Evolutionary conservation across 2,113 vertebrate species (phyloP), one percentile per base, ranked within the genome.

Genomic region (Kobus ellipsiprymnus): DNA sequence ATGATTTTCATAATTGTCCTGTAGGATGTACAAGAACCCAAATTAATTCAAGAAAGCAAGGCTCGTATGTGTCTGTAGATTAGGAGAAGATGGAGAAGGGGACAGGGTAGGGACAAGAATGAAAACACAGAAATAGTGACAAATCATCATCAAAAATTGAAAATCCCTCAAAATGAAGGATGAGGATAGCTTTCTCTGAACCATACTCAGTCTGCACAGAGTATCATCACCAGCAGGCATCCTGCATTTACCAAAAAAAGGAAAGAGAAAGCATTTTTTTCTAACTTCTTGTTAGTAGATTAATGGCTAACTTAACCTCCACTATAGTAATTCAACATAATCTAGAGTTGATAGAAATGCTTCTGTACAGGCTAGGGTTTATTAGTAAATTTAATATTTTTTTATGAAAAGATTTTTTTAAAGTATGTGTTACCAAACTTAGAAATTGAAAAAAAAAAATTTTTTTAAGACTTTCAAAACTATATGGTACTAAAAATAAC

Each of bases 401-500:
- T 21, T 44, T 30, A 81, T 11, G 25, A 88, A 84, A n/a, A 94
- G 29, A n/a, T 64, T 88, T 94, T 97, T 97, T 62, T 57, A 44
- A 96, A 89, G 30, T 36, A 54, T 88, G 67, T 50, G 44, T 55
- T 81, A 87, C 59, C 59, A 89, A 92, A 94, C 30, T 96, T 74
- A 95, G 62, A 93, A 90, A 82, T 36, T 46, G 29, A 50, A 84
- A 74, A 64, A 64, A 64, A 30, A 52, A 54, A 57, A 2, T 29
- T 16, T 25, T 55, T 54, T 52, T n/a, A 87, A 92, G 87, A 40
- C 46, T 87, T 95, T 90, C 64, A 90, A 97, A 97, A 97, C 50
- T 92, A 15, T 15, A 86, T 86, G 90, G 71, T 96, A 74, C 95
- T 97, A 94, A 97, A 98, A 98, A 94, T 98, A 98, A 62, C 91